Evolutionary conservation across 2,888 invertebrate genomes (phyloP), one percentile per base, ranked within the genome.

Genomic region (Cecidostiba fungosa): DNA sequence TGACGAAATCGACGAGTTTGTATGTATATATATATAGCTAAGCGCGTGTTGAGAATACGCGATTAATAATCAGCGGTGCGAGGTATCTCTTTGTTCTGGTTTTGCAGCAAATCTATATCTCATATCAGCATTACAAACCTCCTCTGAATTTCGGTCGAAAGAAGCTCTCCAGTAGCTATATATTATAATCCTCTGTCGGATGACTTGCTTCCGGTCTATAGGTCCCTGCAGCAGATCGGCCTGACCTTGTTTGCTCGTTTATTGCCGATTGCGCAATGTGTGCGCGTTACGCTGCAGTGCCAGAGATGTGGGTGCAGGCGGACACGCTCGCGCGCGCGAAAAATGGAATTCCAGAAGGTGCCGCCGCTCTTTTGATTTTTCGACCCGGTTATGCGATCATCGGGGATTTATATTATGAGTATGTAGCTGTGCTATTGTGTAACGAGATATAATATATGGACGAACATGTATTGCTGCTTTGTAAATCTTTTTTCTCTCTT

Each of bases 231-330:
- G 69, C 43, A 29, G n/a, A 50, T 66, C 43, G 36, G 32, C 14
- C 73, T 69, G 84, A 79, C 84, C 84, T 84, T 84, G 84, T n/a
- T 26, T 29, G 54, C 78, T 62, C 78, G 77, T 62, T 77, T 77
- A 82, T 74, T 73, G 84, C 36, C 73, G 78, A 84, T 84, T 84
- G 73, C 84, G 84, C 78, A 84, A 84, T 62, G 69, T 23, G 26
- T 59, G 77, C 70, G 19, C 32, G 14, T n/a, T 50, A 43, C 50
- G 70, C 29, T 70, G 32, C 32, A 36, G 16, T 19, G 62, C 43
- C 4, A 14, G 23, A 29, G 23, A 16, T 14, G 66, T n/a, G 54
- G 12, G 54, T 26, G 39, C 70, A 23, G 36, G 80, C 26, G n/a
- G n/a, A 59, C 54, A n/a, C 54, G 54, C 54, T 59, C n/a, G 19